A percentile compares a stretch with the other conserved stretches of the same genome.
phyloP scores from a whole-genome alignment of 1,140 invertebrate species.

The Globodera ellingtonae region DNA sequence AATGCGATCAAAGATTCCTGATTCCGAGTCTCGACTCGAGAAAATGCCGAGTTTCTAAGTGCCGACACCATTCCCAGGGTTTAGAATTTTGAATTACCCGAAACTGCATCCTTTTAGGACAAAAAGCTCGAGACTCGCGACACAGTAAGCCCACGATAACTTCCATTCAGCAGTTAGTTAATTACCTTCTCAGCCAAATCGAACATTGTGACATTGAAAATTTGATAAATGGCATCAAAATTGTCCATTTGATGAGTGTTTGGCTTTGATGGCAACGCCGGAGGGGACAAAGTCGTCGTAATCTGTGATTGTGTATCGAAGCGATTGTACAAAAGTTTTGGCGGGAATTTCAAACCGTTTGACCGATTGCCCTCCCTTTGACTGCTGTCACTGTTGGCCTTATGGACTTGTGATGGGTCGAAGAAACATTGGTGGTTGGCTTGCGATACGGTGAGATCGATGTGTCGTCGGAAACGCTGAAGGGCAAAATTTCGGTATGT shows the following conservation, averaged over 20 bases:
- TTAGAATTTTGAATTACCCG: background rate
- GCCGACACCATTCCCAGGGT: background rate
- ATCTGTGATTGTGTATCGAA: background rate
- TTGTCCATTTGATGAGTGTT: constrained; percentile 18
- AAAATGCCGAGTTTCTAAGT: background rate
- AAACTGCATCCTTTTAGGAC: background rate
- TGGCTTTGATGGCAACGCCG: background rate
- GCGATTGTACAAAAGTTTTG: background rate
- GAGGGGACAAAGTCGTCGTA: background rate
- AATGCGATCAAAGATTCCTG: background rate
- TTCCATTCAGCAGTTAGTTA: background rate
- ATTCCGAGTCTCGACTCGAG: background rate
- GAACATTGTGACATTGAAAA: constrained; percentile 34
- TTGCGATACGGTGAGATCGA: background rate
- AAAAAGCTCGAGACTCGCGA: no score
- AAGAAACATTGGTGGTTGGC: no score
- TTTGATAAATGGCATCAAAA: constrained; percentile 28
- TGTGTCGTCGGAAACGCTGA: background rate
- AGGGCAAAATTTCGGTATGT: background rate
- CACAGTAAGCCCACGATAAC: background rate
- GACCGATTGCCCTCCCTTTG: background rate
- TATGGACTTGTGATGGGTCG: no score
- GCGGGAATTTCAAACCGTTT: background rate
- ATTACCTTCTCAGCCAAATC: constrained; percentile 18
- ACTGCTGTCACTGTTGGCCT: background rate